A percentile compares a stretch with the other conserved stretches of the same genome.
Conservation (phyloP, 2,797 vertebrate species). For the Rachycentron canadum region DNA sequence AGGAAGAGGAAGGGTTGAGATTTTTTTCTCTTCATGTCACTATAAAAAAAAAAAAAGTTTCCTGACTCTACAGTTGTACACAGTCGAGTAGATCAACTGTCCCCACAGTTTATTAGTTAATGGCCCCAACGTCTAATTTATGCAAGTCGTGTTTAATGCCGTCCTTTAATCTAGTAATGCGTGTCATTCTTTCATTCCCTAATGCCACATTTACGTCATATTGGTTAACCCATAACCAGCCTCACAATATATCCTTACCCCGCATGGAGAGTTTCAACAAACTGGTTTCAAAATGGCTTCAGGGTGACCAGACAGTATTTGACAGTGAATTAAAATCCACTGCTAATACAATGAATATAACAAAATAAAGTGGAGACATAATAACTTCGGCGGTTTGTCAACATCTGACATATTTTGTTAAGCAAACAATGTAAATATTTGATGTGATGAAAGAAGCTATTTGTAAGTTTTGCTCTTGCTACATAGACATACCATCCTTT, state of each 20-base stretch:
- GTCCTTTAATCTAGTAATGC: not conserved
- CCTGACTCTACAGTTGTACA: not conserved
- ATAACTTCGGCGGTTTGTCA: too few relatives aligned
- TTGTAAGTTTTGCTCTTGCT: too few relatives aligned
- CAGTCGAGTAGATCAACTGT: not conserved
- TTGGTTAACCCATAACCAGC: not conserved
- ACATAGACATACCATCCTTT: too few relatives aligned
- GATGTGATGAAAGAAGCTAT: too few relatives aligned
- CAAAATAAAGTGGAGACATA: too few relatives aligned
- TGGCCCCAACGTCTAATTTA: not conserved
- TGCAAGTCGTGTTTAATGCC: not conserved
- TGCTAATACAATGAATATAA: too few relatives aligned
- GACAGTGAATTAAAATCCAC: too few relatives aligned
- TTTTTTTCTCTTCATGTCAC: not conserved
- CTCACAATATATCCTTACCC: too few relatives aligned
- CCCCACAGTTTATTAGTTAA: conserved; percentile 12
- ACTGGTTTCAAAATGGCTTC: not conserved
- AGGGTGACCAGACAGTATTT: too few relatives aligned
- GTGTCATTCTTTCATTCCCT: not conserved
- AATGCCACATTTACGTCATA: not conserved
- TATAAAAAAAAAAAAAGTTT: too few relatives aligned
- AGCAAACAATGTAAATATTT: too few relatives aligned
- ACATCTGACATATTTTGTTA: too few relatives aligned
- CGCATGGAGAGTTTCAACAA: not conserved
- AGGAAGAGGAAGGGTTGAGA: not conserved